A percentile compares a stretch with the other conserved stretches of the same genome.
Evolutionary conservation across 2,888 invertebrate genomes (phyloP).

Genomic region (Oconnorella tubifera): DNA sequence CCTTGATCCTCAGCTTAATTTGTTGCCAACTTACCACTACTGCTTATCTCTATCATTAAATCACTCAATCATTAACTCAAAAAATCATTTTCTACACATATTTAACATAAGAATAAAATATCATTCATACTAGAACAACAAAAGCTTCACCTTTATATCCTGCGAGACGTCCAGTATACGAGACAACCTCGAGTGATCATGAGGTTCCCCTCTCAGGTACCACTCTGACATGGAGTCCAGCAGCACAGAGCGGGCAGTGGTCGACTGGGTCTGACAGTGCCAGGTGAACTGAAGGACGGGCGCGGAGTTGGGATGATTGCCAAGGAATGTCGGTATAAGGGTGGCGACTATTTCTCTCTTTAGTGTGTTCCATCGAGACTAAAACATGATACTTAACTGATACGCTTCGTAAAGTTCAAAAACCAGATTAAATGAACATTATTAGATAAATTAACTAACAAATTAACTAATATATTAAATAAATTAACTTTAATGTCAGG

Average conservation of each 20-base stretch:
- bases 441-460: too few species aligned
- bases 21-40: too few species aligned
- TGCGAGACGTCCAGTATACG: constrained; percentile 95
- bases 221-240: constrained; percentile 98
- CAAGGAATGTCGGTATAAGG: constrained; percentile 86
- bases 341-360: constrained; percentile 81
- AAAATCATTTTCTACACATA: too few species aligned
- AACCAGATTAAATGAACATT: too few species aligned
- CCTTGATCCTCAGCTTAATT: too few species aligned
- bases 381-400: constrained; percentile 29
- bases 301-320: constrained; percentile 92
- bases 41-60: too few species aligned
- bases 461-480: too few species aligned
- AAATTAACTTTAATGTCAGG: too few species aligned
- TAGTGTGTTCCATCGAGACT: constrained; percentile 55
- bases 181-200: constrained; percentile 82
- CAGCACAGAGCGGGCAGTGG: constrained; percentile 58
- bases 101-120: too few species aligned
- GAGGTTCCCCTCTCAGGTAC: constrained; percentile 77
- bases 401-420: too few species aligned
- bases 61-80: too few species aligned
- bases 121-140: too few species aligned
- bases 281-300: constrained; percentile 95
- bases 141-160: constrained; percentile 67
- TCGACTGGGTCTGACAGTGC: constrained; percentile 58